A percentile compares a stretch with the other conserved stretches of the same genome.
These are phyloP conservation scores for Euspilapteryx auroguttella DNA, from an alignment of 2,888 invertebrate genomes.

Conservation along the genomic window DNA sequence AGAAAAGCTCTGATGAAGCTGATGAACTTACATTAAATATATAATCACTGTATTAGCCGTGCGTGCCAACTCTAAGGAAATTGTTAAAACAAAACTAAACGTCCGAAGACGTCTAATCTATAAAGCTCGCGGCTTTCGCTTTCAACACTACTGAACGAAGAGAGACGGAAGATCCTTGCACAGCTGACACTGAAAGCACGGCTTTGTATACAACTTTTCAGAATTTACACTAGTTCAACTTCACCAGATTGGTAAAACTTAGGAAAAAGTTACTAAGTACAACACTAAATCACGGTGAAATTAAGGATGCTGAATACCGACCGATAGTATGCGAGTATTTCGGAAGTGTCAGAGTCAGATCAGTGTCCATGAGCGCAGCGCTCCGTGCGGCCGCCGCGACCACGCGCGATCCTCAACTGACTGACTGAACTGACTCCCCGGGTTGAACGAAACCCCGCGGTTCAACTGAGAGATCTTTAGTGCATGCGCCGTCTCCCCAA, in stretches of 20 bases:
- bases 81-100: slow-evolving; percentile 44
- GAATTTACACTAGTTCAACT: slow-evolving; percentile 30
- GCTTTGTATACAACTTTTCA: slow-evolving; percentile 38
- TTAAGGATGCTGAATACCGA: no score
- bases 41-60: no score
- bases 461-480: slow-evolving; percentile 21
- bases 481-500: slow-evolving; percentile 20
- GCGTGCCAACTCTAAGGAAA: no score
- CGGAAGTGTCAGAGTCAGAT: slow-evolving; percentile 25
- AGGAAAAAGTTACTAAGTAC: no score
- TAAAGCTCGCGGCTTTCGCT: slow-evolving; percentile 39
- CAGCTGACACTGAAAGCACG: slow-evolving; percentile 53
- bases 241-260: no score
- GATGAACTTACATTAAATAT: no score
- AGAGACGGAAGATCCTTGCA: slow-evolving; percentile 31
- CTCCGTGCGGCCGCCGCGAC: slow-evolving; percentile 33
- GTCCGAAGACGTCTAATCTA: slow-evolving; percentile 27
- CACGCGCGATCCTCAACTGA: slow-evolving; percentile 28
- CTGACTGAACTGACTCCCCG: slow-evolving; percentile 32
- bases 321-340: no score
- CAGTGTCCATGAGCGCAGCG: slow-evolving; percentile 17
- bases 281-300: no score
- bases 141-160: slow-evolving; percentile 25
- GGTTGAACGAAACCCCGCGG: slow-evolving; percentile 22
- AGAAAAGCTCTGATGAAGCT: no score